Conservation (phyloP, 1,140 invertebrate genomes). For the Hyposmocoma kahamanoa region DNA sequence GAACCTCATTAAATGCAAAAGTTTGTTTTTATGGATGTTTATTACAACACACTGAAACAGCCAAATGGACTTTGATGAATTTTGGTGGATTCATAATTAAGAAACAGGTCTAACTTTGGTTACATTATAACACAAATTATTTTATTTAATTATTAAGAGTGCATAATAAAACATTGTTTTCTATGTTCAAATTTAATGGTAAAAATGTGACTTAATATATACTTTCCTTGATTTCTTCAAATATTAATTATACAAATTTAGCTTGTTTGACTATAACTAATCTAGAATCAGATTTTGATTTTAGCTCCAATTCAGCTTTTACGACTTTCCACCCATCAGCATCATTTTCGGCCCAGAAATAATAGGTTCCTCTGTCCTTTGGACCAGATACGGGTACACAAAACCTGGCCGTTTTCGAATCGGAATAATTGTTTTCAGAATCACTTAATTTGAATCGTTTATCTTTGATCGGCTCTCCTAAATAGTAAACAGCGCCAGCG, state of each 20-base stretch:
- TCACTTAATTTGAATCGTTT: conserved; percentile 75
- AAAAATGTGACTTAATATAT: neutral
- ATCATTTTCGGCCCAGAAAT: conserved; percentile 71
- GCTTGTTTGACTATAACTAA: conserved; percentile 53
- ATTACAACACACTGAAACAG: no score
- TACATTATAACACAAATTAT: neutral
- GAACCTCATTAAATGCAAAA: no score
- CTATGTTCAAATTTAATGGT: neutral
- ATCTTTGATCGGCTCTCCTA: conserved; percentile 80
- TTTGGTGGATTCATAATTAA: no score
- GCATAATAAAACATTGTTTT: no score
- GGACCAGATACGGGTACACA: conserved; percentile 76
- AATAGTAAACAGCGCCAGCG: conserved; percentile 71
- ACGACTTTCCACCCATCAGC: conserved; percentile 65
- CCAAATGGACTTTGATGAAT: no score
- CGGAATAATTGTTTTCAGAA: conserved; percentile 69
- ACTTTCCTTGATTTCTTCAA: neutral
- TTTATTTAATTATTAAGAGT: neutral
- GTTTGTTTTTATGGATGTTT: no score
- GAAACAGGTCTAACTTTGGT: neutral
- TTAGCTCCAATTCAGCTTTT: conserved; percentile 73
- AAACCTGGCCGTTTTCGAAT: conserved; percentile 73
- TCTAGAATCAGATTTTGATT: conserved; percentile 66
- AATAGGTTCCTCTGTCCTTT: conserved; percentile 75
- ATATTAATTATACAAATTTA: neutral